Evolutionary conservation across 2,888 invertebrate genomes (phyloP), one percentile per base, ranked within the genome.

Genomic region (Orthosia gracilis): DNA sequence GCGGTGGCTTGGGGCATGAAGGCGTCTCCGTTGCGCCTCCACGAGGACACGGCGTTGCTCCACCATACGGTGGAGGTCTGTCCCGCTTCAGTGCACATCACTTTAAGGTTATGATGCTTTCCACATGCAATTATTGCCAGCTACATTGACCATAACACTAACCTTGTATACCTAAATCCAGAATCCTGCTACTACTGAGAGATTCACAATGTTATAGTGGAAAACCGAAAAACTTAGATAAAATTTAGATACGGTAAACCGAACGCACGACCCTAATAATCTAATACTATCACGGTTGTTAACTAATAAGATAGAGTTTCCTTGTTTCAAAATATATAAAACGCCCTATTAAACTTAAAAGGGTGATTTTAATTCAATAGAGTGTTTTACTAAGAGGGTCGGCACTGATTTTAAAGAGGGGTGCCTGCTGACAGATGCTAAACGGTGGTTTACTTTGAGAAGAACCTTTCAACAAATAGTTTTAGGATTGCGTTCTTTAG

Each of bases 351-450:
- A 31, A 77, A 81, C 75, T 87, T 85, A 62, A 87, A 85, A 84
- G 87, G 84, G 89, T 88, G 89, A 73, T 82, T 83, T 79, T 84
- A 87, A 89, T 90, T 88, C 84, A 86, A 88, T 89, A 87, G 84
- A 88, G 87, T 87, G 85, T 72, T 81, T 74, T 67, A 63, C 47
- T 50, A 61, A 75, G 76, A 82, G 85, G 85, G 84, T 77, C 70
- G 66, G 31, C 31, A 59, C 54, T 69, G 68, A 64, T 83, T 85
- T 71, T 62, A 75, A 78, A 74, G 58, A 68, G 70, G 85, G 83
- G 78, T 70, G 63, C n/a, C 40, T 74, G 63, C 21, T 73, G 76
- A 86, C 77, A 74, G 76, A 69, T 76, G 59, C 49, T 62, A 31
- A 57, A 59, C 75, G 74, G 31, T 40, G 54, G 67, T 79, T 83